These are phyloP conservation scores for Valencia hispanica DNA, from an alignment of 2,797 vertebrate genomes.

Conservation along the genomic window DNA sequence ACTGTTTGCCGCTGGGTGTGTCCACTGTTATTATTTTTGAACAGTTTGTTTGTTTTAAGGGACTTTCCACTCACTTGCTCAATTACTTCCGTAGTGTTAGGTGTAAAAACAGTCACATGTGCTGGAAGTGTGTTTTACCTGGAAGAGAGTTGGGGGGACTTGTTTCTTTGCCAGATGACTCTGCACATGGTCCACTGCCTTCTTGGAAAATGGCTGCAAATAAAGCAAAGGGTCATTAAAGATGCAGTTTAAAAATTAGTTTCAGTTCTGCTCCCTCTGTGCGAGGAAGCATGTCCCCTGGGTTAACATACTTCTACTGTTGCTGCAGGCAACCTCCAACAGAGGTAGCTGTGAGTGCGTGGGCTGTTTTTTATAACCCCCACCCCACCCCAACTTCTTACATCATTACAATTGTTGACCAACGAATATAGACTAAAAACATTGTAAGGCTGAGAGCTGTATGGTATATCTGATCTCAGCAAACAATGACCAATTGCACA, in stretches of 20 bases:
- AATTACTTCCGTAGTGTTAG: not conserved
- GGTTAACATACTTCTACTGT: constrained; percentile 4
- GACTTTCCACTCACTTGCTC: not conserved
- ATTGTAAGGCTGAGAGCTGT: no score
- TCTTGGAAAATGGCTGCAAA: constrained; percentile 92
- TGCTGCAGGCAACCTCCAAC: not conserved
- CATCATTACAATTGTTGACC: no score
- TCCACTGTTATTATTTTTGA: no score
- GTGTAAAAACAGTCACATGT: not conserved
- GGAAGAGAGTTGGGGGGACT: constrained; percentile 91
- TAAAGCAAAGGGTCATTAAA: constrained; percentile 20
- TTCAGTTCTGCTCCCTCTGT: constrained; percentile 45
- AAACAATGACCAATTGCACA: no score
- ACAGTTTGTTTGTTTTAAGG: not conserved
- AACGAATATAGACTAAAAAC: no score
- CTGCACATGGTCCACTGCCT: constrained; percentile 95
- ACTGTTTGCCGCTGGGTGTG: no score
- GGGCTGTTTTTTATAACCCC: constrained; percentile 5
- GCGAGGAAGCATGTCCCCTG: not conserved
- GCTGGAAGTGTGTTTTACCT: constrained; percentile 81
- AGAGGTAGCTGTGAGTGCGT: constrained; percentile 4
- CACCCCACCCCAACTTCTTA: no score
- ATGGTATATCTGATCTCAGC: no score
- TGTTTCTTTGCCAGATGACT: constrained; percentile 92
- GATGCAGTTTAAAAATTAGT: constrained; percentile 25